A percentile compares a stretch with the other conserved stretches of the same genome.
Evolutionary conservation across 2,113 vertebrate species (phyloP).

Genomic region (Nerophis ophidion): DNA sequence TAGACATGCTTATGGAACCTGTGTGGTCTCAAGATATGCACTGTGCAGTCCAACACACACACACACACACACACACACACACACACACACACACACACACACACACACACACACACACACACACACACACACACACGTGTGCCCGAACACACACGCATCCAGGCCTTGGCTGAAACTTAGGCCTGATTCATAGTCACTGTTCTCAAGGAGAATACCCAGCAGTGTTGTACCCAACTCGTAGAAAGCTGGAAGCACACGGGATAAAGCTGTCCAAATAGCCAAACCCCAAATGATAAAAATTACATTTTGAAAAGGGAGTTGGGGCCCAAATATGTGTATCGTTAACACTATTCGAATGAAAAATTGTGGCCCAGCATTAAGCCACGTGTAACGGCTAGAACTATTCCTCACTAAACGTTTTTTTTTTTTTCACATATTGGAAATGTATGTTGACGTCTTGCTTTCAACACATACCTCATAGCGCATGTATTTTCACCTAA

Average conservation of each 20-base stretch:
- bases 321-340: constrained; percentile 59
- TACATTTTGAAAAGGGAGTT: constrained; percentile 60
- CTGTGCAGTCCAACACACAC: constrained; percentile 76
- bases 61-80: constrained; percentile 54
- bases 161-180: constrained; percentile 64
- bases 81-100: constrained; percentile 54
- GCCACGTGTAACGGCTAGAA: constrained; percentile 41
- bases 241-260: constrained; percentile 42
- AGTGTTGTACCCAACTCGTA: constrained; percentile 57
- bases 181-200: constrained; percentile 69
- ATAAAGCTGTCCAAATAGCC: constrained; percentile 56
- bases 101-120: constrained; percentile 48
- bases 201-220: constrained; percentile 72
- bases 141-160: constrained; percentile 62
- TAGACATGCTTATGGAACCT: constrained; percentile 82
- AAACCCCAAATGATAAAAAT: constrained; percentile 45
- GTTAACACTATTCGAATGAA: constrained; percentile 64
- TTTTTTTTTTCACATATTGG: constrained; percentile 31
- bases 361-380: constrained; percentile 49
- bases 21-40: constrained; percentile 93
- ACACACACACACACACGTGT: constrained; percentile 14
- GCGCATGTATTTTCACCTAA: constrained; percentile 1
- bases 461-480: constrained; percentile 13
- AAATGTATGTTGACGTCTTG: constrained; percentile 9
- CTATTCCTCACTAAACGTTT: constrained; percentile 42